These are phyloP conservation scores for Agelas oroides DNA, from an alignment of 37 sponge, comb jelly and placozoan species.

Conservation along the genomic window DNA sequence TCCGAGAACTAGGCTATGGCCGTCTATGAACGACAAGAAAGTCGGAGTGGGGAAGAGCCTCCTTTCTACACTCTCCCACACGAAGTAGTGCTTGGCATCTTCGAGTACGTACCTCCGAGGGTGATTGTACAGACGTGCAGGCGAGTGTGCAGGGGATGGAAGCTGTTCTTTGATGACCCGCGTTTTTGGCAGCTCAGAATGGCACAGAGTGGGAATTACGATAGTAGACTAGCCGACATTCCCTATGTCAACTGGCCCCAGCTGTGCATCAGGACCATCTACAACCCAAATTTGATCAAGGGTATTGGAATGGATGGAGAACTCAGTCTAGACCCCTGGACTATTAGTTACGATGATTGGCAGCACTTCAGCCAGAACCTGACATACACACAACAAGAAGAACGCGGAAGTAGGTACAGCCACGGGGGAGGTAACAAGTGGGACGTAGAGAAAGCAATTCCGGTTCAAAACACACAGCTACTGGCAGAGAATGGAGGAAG, in stretches of 20 bases:
- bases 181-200: slow-evolving; percentile 54
- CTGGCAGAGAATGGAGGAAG: slow-evolving; percentile 46
- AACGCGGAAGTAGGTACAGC: background rate
- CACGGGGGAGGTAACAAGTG: slow-evolving; percentile 34
- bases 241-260: slow-evolving; percentile 49
- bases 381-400: background rate
- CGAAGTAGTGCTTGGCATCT: slow-evolving; percentile 27
- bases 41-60: too few relatives aligned
- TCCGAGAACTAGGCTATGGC: too few relatives aligned
- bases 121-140: slow-evolving; percentile 23
- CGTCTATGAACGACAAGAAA: too few relatives aligned
- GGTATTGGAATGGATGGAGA: background rate
- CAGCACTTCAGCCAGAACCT: slow-evolving; percentile 1
- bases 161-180: slow-evolving; percentile 24
- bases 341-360: background rate
- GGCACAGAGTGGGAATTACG: slow-evolving; percentile 21
- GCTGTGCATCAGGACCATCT: slow-evolving; percentile 21
- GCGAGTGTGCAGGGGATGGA: slow-evolving; percentile 52
- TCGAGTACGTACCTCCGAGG: slow-evolving; percentile 34
- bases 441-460: slow-evolving; percentile 16
- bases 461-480: background rate
- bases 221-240: slow-evolving; percentile 3
- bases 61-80: slow-evolving; percentile 28
- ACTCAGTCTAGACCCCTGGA: slow-evolving; percentile 41
- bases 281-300: slow-evolving; percentile 41